Conservation (phyloP, 2,888 invertebrate species). For the Leptinotarsa tumamoca region DNA sequence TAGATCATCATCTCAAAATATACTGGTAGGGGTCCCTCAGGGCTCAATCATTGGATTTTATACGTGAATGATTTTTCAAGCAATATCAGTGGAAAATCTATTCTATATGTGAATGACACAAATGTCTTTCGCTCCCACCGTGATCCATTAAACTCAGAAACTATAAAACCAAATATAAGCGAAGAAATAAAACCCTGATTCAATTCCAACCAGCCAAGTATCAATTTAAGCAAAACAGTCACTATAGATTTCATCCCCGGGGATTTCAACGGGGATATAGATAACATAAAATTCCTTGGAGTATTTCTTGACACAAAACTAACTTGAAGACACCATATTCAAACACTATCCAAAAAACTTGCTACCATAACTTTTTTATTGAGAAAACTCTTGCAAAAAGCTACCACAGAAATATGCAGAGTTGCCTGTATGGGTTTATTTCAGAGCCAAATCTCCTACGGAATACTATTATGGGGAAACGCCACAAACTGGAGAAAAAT, state of each 20-base stretch:
- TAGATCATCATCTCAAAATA: no score
- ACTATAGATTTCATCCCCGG: not conserved
- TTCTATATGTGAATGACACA: not conserved
- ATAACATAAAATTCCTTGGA: no score
- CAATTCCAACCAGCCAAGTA: constrained; percentile 2
- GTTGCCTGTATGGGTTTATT: not conserved
- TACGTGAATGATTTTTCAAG: no score
- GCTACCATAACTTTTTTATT: no score
- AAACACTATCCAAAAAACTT: no score
- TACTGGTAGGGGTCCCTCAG: not conserved
- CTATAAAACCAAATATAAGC: constrained; percentile 11
- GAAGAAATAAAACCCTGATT: constrained; percentile 21
- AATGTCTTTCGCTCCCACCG: not conserved
- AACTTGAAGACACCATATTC: no score
- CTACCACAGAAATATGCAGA: no score
- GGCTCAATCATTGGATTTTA: not conserved
- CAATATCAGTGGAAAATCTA: not conserved
- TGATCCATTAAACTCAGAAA: not conserved
- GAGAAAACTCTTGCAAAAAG: no score
- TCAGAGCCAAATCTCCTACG: not conserved
- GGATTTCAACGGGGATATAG: constrained; percentile 1
- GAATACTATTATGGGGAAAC: not conserved
- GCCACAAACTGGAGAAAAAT: not conserved
- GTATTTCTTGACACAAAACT: no score
- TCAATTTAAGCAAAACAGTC: not conserved